Conservation (phyloP, 37 sponge, comb jelly and placozoan genomes). For the Chondrilla cf. caribensis region DNA sequence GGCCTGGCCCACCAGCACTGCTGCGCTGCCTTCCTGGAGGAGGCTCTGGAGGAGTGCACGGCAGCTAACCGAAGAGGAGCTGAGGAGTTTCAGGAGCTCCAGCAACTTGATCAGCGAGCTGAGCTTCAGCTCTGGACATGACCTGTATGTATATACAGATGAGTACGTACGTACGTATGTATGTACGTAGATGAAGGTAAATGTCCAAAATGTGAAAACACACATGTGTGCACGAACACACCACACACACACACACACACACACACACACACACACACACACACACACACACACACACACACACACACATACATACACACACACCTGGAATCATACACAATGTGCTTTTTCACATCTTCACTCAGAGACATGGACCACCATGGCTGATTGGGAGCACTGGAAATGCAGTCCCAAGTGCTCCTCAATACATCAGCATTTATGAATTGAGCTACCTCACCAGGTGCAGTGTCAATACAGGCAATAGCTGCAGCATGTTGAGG, state of each 20-base stretch:
- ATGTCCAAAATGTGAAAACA: background rate
- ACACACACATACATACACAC: slow-evolving; percentile 18
- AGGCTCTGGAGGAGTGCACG: background rate
- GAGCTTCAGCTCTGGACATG: background rate
- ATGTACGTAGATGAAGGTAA: background rate
- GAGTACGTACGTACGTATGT: too few relatives aligned
- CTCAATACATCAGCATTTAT: too few relatives aligned
- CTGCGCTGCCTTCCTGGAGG: background rate
- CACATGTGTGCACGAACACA: background rate
- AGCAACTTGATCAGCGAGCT: background rate
- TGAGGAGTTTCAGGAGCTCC: background rate
- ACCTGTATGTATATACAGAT: background rate
- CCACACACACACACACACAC: slow-evolving; percentile 25
- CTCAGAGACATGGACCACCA: too few relatives aligned
- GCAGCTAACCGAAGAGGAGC: background rate
- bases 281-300: slow-evolving; percentile 18
- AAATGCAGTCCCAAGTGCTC: too few relatives aligned
- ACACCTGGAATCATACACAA: background rate
- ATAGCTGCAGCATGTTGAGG: too few relatives aligned
- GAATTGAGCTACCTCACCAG: too few relatives aligned
- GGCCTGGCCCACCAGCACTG: background rate
- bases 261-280: background rate
- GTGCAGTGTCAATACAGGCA: too few relatives aligned
- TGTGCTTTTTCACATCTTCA: background rate
- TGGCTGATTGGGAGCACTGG: too few relatives aligned